A percentile compares a stretch with the other conserved stretches of the same genome.
These are phyloP conservation scores for Poecilobothrus nobilitatus DNA, from an alignment of 2,888 invertebrate species.

Conservation along the genomic window DNA sequence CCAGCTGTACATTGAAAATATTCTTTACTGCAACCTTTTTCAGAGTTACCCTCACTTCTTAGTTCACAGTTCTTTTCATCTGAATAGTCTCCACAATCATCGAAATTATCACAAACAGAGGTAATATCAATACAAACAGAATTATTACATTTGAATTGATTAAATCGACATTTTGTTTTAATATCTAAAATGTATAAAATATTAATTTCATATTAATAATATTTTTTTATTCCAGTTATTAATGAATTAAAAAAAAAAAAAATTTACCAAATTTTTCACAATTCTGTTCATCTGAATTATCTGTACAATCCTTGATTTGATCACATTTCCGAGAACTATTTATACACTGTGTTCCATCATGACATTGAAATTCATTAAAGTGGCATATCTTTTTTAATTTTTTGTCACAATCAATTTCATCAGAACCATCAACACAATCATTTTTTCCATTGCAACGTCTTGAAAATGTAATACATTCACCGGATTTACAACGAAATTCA, in stretches of 20 bases:
- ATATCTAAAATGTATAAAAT: conserved; percentile 25
- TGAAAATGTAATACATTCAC: conserved; percentile 49
- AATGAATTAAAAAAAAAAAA: background rate
- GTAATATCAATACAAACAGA: conserved; percentile 47
- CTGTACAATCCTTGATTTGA: conserved; percentile 47
- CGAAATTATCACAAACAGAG: conserved; percentile 46
- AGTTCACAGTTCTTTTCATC: conserved; percentile 48
- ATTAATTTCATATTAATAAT: background rate
- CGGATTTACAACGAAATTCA: conserved; percentile 46
- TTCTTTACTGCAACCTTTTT: conserved; percentile 39
- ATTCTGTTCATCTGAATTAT: conserved; percentile 51
- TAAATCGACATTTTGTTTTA: conserved; percentile 40
- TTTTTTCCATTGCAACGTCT: conserved; percentile 51
- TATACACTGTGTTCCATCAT: conserved; percentile 48
- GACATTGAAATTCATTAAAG: conserved; percentile 47
- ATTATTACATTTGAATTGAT: conserved; percentile 47
- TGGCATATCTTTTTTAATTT: conserved; percentile 39
- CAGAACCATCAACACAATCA: conserved; percentile 52
- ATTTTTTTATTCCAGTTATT: background rate
- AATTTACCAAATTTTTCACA: conserved; percentile 43
- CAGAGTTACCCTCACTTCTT: conserved; percentile 22
- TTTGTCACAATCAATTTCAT: conserved; percentile 46
- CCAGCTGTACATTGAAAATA: conserved; percentile 59
- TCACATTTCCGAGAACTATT: conserved; percentile 45
- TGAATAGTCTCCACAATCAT: conserved; percentile 51